Conservation (phyloP, 1,140 invertebrate genomes). For the Apis dorsata region DNA sequence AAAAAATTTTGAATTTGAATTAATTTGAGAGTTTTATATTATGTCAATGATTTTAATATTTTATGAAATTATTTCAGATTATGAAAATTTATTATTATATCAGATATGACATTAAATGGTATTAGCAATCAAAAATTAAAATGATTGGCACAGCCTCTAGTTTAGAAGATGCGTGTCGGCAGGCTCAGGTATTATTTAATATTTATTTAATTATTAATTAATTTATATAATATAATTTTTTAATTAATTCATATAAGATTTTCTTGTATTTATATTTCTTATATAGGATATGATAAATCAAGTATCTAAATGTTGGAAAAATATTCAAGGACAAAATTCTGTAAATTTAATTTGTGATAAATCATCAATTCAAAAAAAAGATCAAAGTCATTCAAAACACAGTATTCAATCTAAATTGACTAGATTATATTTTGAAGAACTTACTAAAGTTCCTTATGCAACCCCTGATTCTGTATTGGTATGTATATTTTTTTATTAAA, state of each 20-base stretch:
- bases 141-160: constrained; percentile 76
- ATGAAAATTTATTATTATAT: constrained; percentile 65
- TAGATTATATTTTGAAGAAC: constrained; percentile 78
- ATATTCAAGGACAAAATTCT: constrained; percentile 65
- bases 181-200: constrained; percentile 73
- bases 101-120: constrained; percentile 76
- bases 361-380: constrained; percentile 73
- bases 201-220: constrained; percentile 32
- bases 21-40: neutral
- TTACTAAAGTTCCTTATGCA: constrained; percentile 76
- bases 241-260: neutral
- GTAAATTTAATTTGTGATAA: constrained; percentile 66
- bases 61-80: constrained; percentile 67
- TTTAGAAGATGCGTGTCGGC: constrained; percentile 77
- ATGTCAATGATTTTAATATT: neutral
- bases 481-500: constrained; percentile 44
- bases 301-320: constrained; percentile 70
- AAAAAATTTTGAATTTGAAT: too few relatives aligned
- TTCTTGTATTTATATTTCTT: constrained; percentile 8
- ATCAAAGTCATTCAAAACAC: constrained; percentile 73
- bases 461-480: constrained; percentile 79
- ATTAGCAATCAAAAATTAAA: constrained; percentile 68
- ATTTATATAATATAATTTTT: neutral
- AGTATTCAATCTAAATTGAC: constrained; percentile 78
- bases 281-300: constrained; percentile 76